These are phyloP conservation scores for Scarus forsteni DNA, from an alignment of 2,797 vertebrate species.

Conservation along the genomic window DNA sequence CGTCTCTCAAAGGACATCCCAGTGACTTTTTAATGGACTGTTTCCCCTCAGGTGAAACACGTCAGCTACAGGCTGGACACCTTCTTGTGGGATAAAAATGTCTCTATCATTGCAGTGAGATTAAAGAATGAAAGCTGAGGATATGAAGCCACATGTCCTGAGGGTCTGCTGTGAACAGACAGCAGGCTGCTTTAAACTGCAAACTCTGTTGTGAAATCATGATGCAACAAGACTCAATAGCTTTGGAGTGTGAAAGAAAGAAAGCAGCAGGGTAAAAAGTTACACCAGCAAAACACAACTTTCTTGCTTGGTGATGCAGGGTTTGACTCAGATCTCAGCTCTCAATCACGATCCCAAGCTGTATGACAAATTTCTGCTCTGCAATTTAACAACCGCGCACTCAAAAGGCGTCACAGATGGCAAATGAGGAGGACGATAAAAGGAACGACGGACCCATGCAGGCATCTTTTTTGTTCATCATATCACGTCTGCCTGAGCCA, in stretches of 20 bases:
- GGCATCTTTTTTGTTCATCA: conserved; percentile 50
- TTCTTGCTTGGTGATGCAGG: conserved; percentile 13
- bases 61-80: conserved; percentile 57
- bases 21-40: conserved; percentile 66
- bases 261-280: conserved; percentile 21
- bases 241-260: conserved; percentile 42
- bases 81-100: conserved; percentile 54
- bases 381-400: conserved; percentile 19
- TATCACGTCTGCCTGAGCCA: conserved; percentile 42
- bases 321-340: conserved; percentile 24
- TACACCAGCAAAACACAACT: neutral
- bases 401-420: conserved; percentile 38
- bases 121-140: conserved; percentile 46
- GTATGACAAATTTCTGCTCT: conserved; percentile 28
- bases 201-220: conserved; percentile 45
- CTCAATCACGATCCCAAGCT: conserved; percentile 30
- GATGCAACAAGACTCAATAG: conserved; percentile 64
- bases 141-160: conserved; percentile 47
- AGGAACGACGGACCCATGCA: conserved; percentile 46
- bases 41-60: conserved; percentile 51
- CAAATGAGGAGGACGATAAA: conserved; percentile 30
- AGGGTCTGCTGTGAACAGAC: conserved; percentile 42
- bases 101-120: conserved; percentile 41
- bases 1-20: conserved; percentile 53
- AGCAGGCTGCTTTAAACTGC: conserved; percentile 35